Base-by-base conservation (phyloP, 1,140 invertebrate genomes). In the Episyrphus balteatus region DNA sequence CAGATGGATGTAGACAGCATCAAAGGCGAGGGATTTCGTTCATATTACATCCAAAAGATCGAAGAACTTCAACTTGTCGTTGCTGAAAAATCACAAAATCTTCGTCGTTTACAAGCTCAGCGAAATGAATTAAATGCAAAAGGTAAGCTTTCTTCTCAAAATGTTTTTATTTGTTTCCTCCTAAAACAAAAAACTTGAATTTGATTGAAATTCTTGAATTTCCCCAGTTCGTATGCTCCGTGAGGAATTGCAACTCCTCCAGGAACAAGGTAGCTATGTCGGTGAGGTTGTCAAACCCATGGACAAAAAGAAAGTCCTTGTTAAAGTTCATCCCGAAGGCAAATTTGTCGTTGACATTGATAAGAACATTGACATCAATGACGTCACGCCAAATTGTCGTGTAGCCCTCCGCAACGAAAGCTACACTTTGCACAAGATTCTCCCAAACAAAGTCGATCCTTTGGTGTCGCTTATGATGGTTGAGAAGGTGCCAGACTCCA, bases 401-500 rank as follows among this genome's bases (percentile, higher is more conserved):
- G 97, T 99, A 30, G 97, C 97, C 17, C 76, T 99, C 18, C 81
- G 96, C 33, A 99, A 98, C 73, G 97, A 99, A 72, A 96, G 92
- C 69, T 99, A 99, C 62, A 96, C 93, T 0, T 75, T 99, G 17
- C 97, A 99, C 70, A 99, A 99, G 75, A 98, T 99, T 55, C 72
- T 99, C 14, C 97, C 97, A 1, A 99, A 98, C 65, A 99, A 99
- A 76, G 92, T 99, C n/a, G 97, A 99, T 77, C 96, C 96, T 2
- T 73, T 99, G 34, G 97, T 99, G 0, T 98, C 93, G n/a, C 77
- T 99, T 39, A 99, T 99, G 96, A 99, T 99, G 97, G 96, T 99
- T 0, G 97, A 99, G 68, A 99, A 99, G 73, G 96, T 99, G 5
- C 97, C 97, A 10, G 96, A 99, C 71, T 98, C 95, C 0, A 99